Percentiles rank a stretch among this genome's conserved stretches.
Conservation (phyloP, 1,140 invertebrate genomes). For the Acromyrmex echinatior region DNA sequence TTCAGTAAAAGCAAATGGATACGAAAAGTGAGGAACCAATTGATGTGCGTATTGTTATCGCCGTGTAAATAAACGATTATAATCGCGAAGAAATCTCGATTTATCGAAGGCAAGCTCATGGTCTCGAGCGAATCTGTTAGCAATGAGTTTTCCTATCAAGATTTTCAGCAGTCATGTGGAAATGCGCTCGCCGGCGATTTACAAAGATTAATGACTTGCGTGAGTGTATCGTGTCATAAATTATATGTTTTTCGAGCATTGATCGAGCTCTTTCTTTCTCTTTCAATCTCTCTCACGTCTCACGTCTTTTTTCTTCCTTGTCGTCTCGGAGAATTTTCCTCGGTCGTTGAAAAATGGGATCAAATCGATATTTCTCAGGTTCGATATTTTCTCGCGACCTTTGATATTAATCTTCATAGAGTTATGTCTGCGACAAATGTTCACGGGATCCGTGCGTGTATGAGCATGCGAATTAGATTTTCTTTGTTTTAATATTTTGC, state of each 20-base stretch:
- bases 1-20: neutral
- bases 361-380: conserved; percentile 64
- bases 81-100: neutral
- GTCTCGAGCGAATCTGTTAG: conserved; percentile 37
- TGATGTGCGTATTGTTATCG: neutral
- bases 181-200: conserved; percentile 58
- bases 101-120: neutral
- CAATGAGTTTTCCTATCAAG: conserved; percentile 66
- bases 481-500: neutral
- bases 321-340: conserved; percentile 34
- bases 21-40: neutral
- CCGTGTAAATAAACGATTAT: conserved; percentile 5
- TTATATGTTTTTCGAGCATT: conserved; percentile 59
- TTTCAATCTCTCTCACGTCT: conserved; percentile 10
- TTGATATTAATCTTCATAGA: conserved; percentile 61
- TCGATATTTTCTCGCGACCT: conserved; percentile 52
- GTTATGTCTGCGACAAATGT: conserved; percentile 37
- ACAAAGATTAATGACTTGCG: conserved; percentile 70
- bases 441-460: neutral
- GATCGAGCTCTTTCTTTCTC: conserved; percentile 33
- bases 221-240: conserved; percentile 68
- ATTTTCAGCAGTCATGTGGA: conserved; percentile 66
- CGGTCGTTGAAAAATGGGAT: conserved; percentile 62
- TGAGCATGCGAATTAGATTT: neutral
- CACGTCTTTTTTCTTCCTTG: conserved; percentile 7